These are phyloP conservation scores for Pygathrix nemaeus DNA, from an alignment of 2,113 vertebrate genomes.

Conservation along the genomic window DNA sequence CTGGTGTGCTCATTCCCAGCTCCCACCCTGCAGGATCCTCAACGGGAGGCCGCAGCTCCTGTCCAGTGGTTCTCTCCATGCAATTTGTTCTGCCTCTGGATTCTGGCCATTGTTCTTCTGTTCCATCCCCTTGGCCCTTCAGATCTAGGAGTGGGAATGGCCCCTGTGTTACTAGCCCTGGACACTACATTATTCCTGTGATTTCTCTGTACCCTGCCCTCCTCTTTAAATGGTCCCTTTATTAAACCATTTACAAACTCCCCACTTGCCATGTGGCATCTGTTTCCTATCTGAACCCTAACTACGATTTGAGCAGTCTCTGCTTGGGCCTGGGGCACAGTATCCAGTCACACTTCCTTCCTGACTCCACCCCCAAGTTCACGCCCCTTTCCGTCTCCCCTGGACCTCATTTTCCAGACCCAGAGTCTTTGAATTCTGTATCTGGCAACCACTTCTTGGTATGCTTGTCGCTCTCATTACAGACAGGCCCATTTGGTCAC, in stretches of 20 bases:
- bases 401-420: neutral
- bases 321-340: neutral
- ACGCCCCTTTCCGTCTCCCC: neutral
- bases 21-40: too few species aligned
- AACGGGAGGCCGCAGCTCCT: neutral
- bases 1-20: neutral
- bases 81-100: neutral
- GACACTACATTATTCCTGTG: neutral
- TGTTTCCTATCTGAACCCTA: neutral
- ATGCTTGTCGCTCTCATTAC: conserved; percentile 19
- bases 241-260: neutral
- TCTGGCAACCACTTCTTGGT: neutral
- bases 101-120: neutral
- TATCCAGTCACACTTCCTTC: neutral
- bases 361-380: neutral
- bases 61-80: neutral
- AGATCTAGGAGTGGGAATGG: neutral
- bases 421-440: neutral
- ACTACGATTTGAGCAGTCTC: neutral
- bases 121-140: neutral
- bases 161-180: neutral
- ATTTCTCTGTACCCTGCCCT: neutral
- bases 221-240: neutral
- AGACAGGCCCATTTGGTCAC: neutral
- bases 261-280: neutral